Base-by-base conservation (phyloP, 2,797 vertebrate genomes). In the Pseudopleuronectes americanus region DNA sequence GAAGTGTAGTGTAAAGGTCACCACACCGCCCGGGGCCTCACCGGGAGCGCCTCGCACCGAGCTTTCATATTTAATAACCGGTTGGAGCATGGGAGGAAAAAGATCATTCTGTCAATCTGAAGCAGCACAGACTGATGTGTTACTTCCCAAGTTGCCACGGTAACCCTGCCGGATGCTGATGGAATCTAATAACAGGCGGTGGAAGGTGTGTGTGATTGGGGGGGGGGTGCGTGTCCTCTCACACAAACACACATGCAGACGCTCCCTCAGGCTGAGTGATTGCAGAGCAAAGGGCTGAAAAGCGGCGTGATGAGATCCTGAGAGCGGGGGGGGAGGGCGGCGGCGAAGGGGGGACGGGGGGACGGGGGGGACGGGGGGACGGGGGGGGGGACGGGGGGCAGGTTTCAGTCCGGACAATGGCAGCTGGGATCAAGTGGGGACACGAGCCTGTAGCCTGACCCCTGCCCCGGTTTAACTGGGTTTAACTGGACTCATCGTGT, bases 251-350 rank as follows among this genome's bases (percentile, higher is more conserved):
- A 48, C 80, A 72, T 3, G 16, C 17, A 69, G 48, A 53, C 79
- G 0, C 57, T 71, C 68, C 63, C 73, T 60, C 57, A 7, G 90
- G 84, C 77, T 81, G 87, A 92, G 75, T 87, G 89, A 93, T 90
- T 83, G 81, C 67, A 51, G 70, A 33, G 74, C 57, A 48, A 26
- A 66, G 56, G 74, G 71, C 57, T 83, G 68, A 85, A 87, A 86
- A 43, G 70, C 36, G 55, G 78, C 67, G 60, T 86, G 84, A 89
- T 84, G 74, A 84, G 86, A 88, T 82, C 61, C 68, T 80, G 68
- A 73, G 80, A 73, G 63, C 2, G 66, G 74, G 48, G 33, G 67
- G 24, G 24, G 24, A 3, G 24, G 24, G 24, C 24, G 8, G 22
- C 45, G 17, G 60, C 21, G 22, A 23, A 49, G 54, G 51, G 63